Conservation (phyloP, 2,797 vertebrate species). For the Pseudomugil tenellus region DNA sequence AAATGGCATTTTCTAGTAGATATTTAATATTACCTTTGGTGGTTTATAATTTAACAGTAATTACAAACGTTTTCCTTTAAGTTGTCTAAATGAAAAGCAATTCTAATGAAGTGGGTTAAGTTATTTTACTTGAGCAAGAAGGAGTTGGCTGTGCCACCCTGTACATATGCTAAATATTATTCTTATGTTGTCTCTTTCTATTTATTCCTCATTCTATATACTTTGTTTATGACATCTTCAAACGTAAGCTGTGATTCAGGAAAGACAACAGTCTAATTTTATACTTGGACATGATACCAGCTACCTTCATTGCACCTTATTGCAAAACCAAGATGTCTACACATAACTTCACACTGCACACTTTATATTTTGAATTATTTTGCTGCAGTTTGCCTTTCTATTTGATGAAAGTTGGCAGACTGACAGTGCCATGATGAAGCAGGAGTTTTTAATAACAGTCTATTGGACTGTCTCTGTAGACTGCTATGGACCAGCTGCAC, state of each 20-base stretch:
- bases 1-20: neutral
- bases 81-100: neutral
- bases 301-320: conserved; percentile 16
- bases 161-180: neutral
- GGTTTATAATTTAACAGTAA: neutral
- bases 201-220: neutral
- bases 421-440: conserved; percentile 18
- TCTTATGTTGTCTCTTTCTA: neutral
- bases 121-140: neutral
- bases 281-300: neutral
- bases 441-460: conserved; percentile 19
- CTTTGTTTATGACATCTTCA: conserved; percentile 7
- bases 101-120: conserved; percentile 14
- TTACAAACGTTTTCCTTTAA: neutral
- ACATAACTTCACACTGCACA: conserved; percentile 17
- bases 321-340: conserved; percentile 7
- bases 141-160: neutral
- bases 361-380: too few species aligned
- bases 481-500: conserved; percentile 98
- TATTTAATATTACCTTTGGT: neutral
- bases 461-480: conserved; percentile 79
- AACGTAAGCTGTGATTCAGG: conserved; percentile 4
- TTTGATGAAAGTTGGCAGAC: conserved; percentile 10
- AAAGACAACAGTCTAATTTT: conserved; percentile 19
- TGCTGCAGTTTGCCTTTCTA: conserved; percentile 16